A percentile compares a stretch with the other conserved stretches of the same genome.
phyloP scores from a whole-genome alignment of 2,888 invertebrate genomes.

The Drosophila macrospina region DNA sequence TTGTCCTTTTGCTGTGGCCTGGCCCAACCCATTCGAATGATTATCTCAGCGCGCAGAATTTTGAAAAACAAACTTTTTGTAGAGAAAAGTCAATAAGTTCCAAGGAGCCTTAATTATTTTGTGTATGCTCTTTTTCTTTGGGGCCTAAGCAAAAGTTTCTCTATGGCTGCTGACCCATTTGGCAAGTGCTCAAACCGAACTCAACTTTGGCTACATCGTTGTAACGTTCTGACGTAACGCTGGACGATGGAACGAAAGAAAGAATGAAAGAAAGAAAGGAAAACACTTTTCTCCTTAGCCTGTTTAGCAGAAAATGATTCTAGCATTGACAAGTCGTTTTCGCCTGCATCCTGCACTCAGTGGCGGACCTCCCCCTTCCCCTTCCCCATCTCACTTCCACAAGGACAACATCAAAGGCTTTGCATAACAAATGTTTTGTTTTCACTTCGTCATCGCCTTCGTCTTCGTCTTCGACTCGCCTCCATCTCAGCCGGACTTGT shows the following conservation, averaged over 20 bases:
- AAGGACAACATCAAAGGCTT: constrained; percentile 79
- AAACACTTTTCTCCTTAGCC: constrained; percentile 31
- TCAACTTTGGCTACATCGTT: constrained; percentile 48
- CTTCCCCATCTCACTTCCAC: constrained; percentile 36
- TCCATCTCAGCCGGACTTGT: constrained; percentile 38
- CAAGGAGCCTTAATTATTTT: constrained; percentile 73
- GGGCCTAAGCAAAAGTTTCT: constrained; percentile 49
- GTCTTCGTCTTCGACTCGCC: constrained; percentile 9
- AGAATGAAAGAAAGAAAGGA: neutral
- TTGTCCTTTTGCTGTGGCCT: constrained; percentile 28
- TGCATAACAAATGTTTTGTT: constrained; percentile 77
- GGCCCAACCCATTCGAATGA: constrained; percentile 57
- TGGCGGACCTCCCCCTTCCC: too few species aligned
- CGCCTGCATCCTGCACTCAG: constrained; percentile 52
- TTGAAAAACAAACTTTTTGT: constrained; percentile 47
- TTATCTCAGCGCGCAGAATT: constrained; percentile 59
- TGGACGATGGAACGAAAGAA: too few species aligned
- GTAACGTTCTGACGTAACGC: neutral
- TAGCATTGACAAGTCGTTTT: constrained; percentile 56
- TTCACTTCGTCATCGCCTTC: constrained; percentile 52
- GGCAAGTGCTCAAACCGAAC: constrained; percentile 50
- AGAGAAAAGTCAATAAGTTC: constrained; percentile 70
- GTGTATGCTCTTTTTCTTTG: constrained; percentile 34
- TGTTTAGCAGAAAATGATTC: constrained; percentile 48
- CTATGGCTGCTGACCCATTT: constrained; percentile 67